Base-by-base conservation (phyloP, 2,888 invertebrate species). In the Drosophila diplacantha region DNA sequence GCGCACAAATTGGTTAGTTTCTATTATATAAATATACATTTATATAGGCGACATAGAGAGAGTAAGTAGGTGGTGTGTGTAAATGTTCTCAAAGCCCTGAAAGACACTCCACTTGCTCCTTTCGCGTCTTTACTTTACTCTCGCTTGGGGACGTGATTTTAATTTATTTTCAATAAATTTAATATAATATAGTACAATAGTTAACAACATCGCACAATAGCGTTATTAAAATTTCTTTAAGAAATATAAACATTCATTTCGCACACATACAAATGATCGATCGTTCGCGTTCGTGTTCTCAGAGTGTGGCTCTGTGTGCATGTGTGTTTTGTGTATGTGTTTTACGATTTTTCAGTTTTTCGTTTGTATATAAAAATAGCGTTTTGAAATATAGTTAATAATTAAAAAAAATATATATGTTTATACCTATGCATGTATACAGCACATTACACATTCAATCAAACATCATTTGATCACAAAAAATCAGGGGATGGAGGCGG, bases 141-240 rank as follows among this genome's bases (percentile, higher is more conserved):
- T 54, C 35, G 22, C 46, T 8, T 14, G 38, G 70, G 80, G 74
- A 73, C 82, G 59, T 70, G 80, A 70, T 83, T 83, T 76, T 76
- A 82, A 74, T 84, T 84, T 82, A 80, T 77, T 77, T 85, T 71
- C 68, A 84, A 85, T 85, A 82, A 77, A 84, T 78, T 73, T 78
- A 77, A 83, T 84, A 80, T 78, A 83, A 66, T 71, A 85, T 80
- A 82, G 77, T 79, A 81, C 81, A 85, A 75, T 84, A 85, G 83
- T 83, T 84, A 85, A 81, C 85, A 85, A 85, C 86, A 83, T 85
- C 85, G 86, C 86, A 84, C 72, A 85, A 85, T 85, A 83, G 85
- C 86, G 85, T 79, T 86, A 86, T 85, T 85, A 84, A 84, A 85
- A 85, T 85, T 85, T 85, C 85, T 85, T 85, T 85, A 86, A 85